A percentile compares a stretch with the other conserved stretches of the same genome.
phyloP scores from a whole-genome alignment of 2,113 vertebrate species.

The Illadopsis cleaveri region DNA sequence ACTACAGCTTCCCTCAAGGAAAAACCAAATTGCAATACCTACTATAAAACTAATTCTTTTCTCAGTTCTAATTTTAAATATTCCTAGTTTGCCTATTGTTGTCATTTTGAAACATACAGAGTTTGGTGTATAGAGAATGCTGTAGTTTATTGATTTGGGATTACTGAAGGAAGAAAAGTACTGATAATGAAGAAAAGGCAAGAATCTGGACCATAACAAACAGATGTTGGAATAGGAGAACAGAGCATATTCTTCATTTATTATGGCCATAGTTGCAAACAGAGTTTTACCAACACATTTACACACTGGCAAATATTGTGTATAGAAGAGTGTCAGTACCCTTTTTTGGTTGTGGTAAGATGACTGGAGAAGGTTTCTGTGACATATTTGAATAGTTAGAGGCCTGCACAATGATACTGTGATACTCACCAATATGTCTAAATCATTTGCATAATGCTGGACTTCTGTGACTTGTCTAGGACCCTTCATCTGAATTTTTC shows the following conservation, averaged over 20 bases:
- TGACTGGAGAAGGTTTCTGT: not conserved
- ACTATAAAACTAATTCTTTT: not conserved
- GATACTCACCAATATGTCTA: not conserved
- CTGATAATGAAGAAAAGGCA: not conserved
- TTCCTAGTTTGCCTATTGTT: not conserved
- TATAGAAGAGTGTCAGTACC: rapidly evolving
- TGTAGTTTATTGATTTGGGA: not conserved
- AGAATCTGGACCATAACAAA: not conserved
- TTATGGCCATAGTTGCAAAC: rapidly evolving
- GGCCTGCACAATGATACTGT: not conserved
- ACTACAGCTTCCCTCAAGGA: not conserved
- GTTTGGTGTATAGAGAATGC: not conserved
- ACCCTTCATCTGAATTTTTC: not conserved
- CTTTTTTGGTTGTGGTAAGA: not conserved
- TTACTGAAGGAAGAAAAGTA: not conserved
- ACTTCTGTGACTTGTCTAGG: not conserved
- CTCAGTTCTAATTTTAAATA: not conserved
- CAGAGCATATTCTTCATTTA: not conserved
- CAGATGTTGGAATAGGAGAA: not conserved
- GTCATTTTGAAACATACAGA: not conserved
- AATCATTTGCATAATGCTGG: not conserved
- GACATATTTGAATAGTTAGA: not conserved
- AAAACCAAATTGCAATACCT: not conserved
- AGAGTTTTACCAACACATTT: not conserved
- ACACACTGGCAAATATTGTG: not conserved